phyloP scores from a whole-genome alignment of 1,140 invertebrate species.

The Neodiprion lecontei region DNA sequence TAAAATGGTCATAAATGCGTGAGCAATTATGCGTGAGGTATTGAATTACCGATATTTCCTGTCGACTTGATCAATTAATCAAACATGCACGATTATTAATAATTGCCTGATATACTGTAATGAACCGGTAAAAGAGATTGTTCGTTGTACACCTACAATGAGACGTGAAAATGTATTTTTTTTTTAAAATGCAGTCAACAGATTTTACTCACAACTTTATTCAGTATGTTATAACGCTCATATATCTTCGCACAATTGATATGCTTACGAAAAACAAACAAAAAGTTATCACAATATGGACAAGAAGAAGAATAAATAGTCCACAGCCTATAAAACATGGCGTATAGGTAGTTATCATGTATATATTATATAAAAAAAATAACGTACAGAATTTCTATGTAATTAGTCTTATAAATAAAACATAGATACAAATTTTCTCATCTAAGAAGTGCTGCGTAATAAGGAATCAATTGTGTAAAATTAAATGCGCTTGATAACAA shows the following conservation, averaged over 20 bases:
- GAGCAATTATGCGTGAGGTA: too few relatives aligned
- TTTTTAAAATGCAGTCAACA: background rate
- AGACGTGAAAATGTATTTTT: too few relatives aligned
- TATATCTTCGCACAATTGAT: constrained; percentile 2
- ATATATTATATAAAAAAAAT: background rate
- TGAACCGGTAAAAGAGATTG: too few relatives aligned
- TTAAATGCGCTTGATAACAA: background rate
- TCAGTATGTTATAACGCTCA: background rate
- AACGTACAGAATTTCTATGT: background rate
- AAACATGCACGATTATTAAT: too few relatives aligned
- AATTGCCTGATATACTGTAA: too few relatives aligned
- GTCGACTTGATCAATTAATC: too few relatives aligned
- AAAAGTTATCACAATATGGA: background rate
- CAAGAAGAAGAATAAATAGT: background rate
- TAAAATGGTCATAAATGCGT: too few relatives aligned
- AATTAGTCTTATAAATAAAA: too few relatives aligned
- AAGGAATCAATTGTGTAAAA: background rate
- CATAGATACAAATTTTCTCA: too few relatives aligned
- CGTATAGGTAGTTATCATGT: background rate
- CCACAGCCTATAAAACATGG: background rate
- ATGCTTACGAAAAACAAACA: background rate
- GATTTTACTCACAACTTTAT: background rate
- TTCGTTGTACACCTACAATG: too few relatives aligned
- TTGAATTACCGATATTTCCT: too few relatives aligned
- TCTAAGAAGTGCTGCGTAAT: background rate